phyloP scores from a whole-genome alignment of 2,797 vertebrate genomes.

The Platyrinchus mystaceus region DNA sequence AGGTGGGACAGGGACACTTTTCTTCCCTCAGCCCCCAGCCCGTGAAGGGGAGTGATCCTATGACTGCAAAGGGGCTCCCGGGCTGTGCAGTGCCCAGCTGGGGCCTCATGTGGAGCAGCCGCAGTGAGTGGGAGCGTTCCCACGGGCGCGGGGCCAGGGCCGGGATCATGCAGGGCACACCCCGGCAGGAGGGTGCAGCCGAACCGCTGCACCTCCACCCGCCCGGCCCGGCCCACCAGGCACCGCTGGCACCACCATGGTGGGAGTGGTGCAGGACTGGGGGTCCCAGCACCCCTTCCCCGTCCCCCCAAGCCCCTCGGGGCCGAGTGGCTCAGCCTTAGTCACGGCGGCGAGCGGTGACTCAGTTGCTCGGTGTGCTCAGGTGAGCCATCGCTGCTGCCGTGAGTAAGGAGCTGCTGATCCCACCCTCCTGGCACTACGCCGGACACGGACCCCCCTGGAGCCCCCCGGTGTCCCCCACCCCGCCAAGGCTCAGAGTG shows the following conservation, averaged over 20 bases:
- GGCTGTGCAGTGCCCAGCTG: not conserved
- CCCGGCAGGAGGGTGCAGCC: conserved; percentile 31
- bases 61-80: not conserved
- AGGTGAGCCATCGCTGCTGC: not conserved
- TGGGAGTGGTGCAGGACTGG: not conserved
- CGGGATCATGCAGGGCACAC: not conserved
- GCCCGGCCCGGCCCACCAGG: not conserved
- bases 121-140: conserved; percentile 33
- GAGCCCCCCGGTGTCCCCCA: not conserved
- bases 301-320: not conserved
- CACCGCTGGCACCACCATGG: fast-evolving
- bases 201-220: not conserved
- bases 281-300: not conserved
- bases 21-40: too few species aligned
- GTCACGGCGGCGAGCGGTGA: not conserved
- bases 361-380: not conserved
- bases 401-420: not conserved
- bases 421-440: not conserved
- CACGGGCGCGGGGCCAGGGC: conserved; percentile 42
- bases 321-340: not conserved
- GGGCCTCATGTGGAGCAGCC: not conserved
- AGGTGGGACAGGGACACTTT: not conserved
- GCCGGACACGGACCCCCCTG: fast-evolving
- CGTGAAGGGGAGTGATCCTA: not conserved
- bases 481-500: not conserved